phyloP scores from a whole-genome alignment of 37 sponge, comb jelly and placozoan genomes.

The Petrosia ficiformis region DNA sequence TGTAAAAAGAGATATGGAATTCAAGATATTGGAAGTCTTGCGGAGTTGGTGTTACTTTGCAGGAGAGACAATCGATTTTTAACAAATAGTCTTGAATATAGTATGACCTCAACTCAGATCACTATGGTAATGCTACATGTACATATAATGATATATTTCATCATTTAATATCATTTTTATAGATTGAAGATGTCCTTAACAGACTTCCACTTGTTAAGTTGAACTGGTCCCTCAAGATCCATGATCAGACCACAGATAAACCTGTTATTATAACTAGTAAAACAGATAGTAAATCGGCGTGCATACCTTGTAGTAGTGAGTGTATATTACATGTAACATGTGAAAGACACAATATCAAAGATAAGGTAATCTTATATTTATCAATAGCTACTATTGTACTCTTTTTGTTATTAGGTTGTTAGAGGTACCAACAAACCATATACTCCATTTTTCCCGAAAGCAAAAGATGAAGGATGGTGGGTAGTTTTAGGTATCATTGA shows the following conservation, averaged over 20 bases:
- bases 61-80: slow-evolving; percentile 24
- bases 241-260: no score
- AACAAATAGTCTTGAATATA: neutral
- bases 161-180: neutral
- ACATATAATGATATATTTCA: neutral
- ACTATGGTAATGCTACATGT: neutral
- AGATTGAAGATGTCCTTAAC: slow-evolving; percentile 7
- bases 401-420: slow-evolving; percentile 4
- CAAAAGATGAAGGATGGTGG: slow-evolving; percentile 98
- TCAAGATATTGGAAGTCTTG: slow-evolving; percentile 21
- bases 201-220: slow-evolving; percentile 45
- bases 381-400: neutral
- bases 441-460: slow-evolving; percentile 83
- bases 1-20: slow-evolving; percentile 5
- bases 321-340: slow-evolving; percentile 51
- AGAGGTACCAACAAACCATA: slow-evolving; percentile 36
- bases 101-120: no score
- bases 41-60: slow-evolving; percentile 41
- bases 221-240: slow-evolving; percentile 28
- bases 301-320: slow-evolving; percentile 32
- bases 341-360: slow-evolving; percentile 1
- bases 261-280: no score
- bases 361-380: neutral
- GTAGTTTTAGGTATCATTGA: slow-evolving; percentile 82
- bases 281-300: slow-evolving; percentile 25